phyloP scores from a whole-genome alignment of 2,113 vertebrate genomes.

The western clawed frog (Xenopus tropicalis) region UCB_Xtro_10.0 CM004446.2:83506501-83507000 shows the following conservation, averaged over 20 bases:
- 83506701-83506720: conserved; percentile 14
- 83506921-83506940: too few relatives aligned
- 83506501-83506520: not conserved
- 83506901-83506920: too few relatives aligned
- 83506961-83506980: too few relatives aligned
- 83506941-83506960: too few relatives aligned
- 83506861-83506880: too few relatives aligned
- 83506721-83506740: conserved; percentile 16
- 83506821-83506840: too few relatives aligned
- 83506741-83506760: not conserved
- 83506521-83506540: conserved; percentile 49
- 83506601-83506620: not conserved
- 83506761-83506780: too few relatives aligned
- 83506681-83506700: not conserved
- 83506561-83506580: conserved; percentile 51
- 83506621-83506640: not conserved
- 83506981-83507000: too few relatives aligned
- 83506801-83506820: too few relatives aligned
- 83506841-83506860: too few relatives aligned
- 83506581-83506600: conserved; percentile 52
- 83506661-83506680: not conserved
- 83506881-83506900: too few relatives aligned
- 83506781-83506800: too few relatives aligned
- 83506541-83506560: conserved; percentile 50
- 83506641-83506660: conserved; percentile 1